Conservation (phyloP, 2,113 vertebrate species). For the Rhinolophus ferrumequinum region DNA sequence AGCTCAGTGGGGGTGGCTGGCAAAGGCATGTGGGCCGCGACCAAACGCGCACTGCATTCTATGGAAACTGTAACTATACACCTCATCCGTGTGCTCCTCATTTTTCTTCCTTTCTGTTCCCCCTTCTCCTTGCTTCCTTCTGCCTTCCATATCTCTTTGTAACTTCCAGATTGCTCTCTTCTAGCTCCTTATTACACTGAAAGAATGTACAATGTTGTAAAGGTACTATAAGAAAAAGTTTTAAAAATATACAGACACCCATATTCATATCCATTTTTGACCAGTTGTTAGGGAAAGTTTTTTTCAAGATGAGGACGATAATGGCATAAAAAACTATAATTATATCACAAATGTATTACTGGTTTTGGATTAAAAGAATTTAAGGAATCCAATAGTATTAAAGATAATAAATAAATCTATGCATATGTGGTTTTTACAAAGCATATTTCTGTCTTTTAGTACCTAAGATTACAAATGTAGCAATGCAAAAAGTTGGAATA, state of each 20-base stretch:
- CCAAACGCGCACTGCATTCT: neutral
- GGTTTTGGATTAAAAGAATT: neutral
- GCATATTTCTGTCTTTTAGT: neutral
- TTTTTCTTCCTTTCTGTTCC: neutral
- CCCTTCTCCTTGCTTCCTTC: neutral
- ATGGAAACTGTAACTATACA: neutral
- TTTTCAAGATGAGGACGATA: neutral
- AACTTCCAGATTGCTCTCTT: neutral
- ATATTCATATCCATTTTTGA: neutral
- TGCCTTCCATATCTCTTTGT: neutral
- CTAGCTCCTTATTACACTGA: neutral
- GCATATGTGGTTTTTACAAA: neutral
- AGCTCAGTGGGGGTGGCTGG: neutral
- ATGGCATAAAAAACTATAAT: neutral
- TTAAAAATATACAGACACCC: neutral
- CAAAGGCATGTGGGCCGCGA: neutral
- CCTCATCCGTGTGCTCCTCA: neutral
- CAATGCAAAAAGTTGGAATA: slow-evolving; percentile 8
- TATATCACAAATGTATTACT: neutral
- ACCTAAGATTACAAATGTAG: slow-evolving; percentile 25
- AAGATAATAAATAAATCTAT: slow-evolving; percentile 12
- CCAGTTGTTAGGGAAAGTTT: slow-evolving; percentile 2
- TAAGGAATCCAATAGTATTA: neutral
- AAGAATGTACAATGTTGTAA: slow-evolving; percentile 15
- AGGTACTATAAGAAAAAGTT: neutral